A percentile compares a stretch with the other conserved stretches of the same genome.
Conservation (phyloP, 2,888 invertebrate species). For the Coenonympha arcania region DNA sequence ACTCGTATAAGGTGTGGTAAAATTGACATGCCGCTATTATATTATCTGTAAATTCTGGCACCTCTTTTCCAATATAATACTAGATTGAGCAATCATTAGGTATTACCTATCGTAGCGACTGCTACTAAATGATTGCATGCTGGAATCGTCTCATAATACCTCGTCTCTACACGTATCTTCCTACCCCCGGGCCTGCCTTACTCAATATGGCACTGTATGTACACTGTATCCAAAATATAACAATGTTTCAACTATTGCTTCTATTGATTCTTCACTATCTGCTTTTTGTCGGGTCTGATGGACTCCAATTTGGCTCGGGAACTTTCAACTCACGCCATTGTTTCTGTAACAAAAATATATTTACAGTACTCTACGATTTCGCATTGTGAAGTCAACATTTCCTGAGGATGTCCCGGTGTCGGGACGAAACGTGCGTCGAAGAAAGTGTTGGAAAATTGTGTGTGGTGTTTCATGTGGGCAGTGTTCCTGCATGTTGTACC, state of each 20-base stretch:
- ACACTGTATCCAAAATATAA: neutral
- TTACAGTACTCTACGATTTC: neutral
- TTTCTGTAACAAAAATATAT: conserved; percentile 46
- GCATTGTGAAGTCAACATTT: neutral
- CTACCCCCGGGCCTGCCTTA: neutral
- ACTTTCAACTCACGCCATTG: conserved; percentile 67
- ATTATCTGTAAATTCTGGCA: no score
- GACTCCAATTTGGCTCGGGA: conserved; percentile 47
- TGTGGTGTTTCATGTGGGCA: no score
- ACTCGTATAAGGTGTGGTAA: no score
- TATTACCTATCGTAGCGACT: neutral
- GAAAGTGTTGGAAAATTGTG: no score
- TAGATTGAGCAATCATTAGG: neutral
- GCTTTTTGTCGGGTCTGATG: conserved; percentile 36
- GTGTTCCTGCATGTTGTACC: no score
- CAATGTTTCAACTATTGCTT: neutral
- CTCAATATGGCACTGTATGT: conserved; percentile 17
- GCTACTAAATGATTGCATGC: neutral
- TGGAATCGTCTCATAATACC: neutral
- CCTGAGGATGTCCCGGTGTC: no score
- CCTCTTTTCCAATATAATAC: no score
- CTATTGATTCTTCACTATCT: conserved; percentile 18
- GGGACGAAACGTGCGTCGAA: no score
- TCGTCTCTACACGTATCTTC: neutral
- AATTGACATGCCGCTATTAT: no score